A percentile compares a stretch with the other conserved stretches of the same genome.
Conservation (phyloP, 2,797 vertebrate genomes). For the Australoheros facetus region DNA sequence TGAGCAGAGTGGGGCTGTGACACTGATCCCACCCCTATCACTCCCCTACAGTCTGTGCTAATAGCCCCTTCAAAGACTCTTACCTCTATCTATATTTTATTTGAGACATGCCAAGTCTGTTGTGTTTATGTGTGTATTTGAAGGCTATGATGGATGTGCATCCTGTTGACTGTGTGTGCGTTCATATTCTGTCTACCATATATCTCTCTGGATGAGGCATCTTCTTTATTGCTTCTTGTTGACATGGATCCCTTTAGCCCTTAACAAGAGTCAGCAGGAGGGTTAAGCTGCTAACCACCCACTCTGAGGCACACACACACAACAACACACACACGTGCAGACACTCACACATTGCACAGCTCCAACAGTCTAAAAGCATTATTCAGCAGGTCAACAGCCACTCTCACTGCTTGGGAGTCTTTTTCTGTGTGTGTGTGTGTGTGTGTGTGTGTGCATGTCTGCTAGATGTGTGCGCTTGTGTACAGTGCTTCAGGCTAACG, state of each 20-base stretch:
- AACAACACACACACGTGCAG: constrained; percentile 13
- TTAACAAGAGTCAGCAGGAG: constrained; percentile 77
- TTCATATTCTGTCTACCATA: neutral
- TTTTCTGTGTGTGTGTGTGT: too few species aligned
- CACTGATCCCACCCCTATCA: constrained; percentile 77
- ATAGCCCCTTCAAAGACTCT: constrained; percentile 83
- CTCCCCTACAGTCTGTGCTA: constrained; percentile 72
- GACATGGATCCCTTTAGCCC: constrained; percentile 82
- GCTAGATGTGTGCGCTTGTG: constrained; percentile 17
- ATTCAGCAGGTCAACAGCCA: constrained; percentile 79
- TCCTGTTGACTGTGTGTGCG: constrained; percentile 46
- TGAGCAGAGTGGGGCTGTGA: constrained; percentile 65
- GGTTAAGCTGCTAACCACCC: constrained; percentile 76
- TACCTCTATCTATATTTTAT: constrained; percentile 83
- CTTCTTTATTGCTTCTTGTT: constrained; percentile 81
- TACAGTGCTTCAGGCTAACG: constrained; percentile 76
- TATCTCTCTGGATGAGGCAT: constrained; percentile 71
- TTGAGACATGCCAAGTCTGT: constrained; percentile 70
- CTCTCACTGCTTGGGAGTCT: constrained; percentile 45
- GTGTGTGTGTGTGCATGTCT: constrained; percentile 2
- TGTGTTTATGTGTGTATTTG: constrained; percentile 58
- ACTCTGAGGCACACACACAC: constrained; percentile 35
- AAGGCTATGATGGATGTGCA: constrained; percentile 29
- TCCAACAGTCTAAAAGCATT: constrained; percentile 70
- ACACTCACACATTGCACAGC: constrained; percentile 38